Evolutionary conservation across 2,888 invertebrate species (phyloP), one percentile per base, ranked within the genome.

Genomic region (Lamellibrachia columna): DNA sequence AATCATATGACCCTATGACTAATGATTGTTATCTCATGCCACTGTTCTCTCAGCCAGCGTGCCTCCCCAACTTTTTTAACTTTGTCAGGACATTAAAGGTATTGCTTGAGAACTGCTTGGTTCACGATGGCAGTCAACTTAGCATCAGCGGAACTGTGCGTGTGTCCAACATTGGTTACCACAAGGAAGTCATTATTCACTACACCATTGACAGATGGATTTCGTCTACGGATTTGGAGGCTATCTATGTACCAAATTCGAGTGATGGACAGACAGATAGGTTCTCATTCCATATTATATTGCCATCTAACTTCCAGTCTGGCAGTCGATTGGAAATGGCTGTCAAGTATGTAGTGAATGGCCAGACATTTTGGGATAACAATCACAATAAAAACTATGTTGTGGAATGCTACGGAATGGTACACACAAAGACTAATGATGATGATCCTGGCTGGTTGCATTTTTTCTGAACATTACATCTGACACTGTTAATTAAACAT

Each of bases 181-280:
- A 99, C 96, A 99, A 99, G 97, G 98, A 98, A 92, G 99, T 99
- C 91, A 98, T 98, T 96, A 97, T 99, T 93, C 97, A 99, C 93
- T 99, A 98, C 96, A 98, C 98, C 8, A 97, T 98, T 96, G 98
- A 99, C 96, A 97, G 97, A 93, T 99, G 99, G 99, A 97, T 97
- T 95, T 98, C 98, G 92, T 98, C 97, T 96, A 97, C 98, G 90
- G 99, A 99, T 96, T 97, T 98, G 92, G 98, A 98, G 95, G 98
- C 98, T 8, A 97, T 97, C 53, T 99, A 99, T 96, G 98, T 98
- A 28, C 95, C 95, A 90, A 95, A 95, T 95, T 99, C 97, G 96
- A 98, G 98, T 97, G 99, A 99, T 95, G 99, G 99, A 1, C 98
- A 98, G 95, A 98, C 98, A 90, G 99, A 99, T 96, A 98, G 98